Conservation (phyloP, 2,113 vertebrate species). For the Callopanchax toddi region DNA sequence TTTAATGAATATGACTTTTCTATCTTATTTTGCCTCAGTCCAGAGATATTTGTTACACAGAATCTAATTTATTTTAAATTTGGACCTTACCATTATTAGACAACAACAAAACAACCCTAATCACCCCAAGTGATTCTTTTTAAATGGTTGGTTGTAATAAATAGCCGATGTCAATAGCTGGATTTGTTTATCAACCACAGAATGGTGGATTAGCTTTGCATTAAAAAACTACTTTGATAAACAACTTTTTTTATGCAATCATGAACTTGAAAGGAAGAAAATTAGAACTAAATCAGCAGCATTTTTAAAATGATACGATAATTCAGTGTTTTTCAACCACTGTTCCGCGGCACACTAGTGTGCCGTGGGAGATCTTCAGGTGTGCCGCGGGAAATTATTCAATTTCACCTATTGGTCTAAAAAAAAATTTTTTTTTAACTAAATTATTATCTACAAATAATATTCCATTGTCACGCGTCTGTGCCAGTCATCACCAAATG, state of each 20-base stretch:
- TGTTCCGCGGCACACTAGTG: too few species aligned
- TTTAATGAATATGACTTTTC: constrained; percentile 48
- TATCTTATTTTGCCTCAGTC: constrained; percentile 40
- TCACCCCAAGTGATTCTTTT: constrained; percentile 40
- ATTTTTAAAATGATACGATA: too few species aligned
- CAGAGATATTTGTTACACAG: constrained; percentile 48
- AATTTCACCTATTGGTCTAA: too few species aligned
- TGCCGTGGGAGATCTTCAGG: too few species aligned
- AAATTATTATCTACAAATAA: too few species aligned
- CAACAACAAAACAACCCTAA: constrained; percentile 59
- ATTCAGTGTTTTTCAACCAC: too few species aligned
- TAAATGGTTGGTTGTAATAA: constrained; percentile 40
- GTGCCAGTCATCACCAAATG: too few species aligned
- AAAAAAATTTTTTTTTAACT: too few species aligned
- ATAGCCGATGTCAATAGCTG: constrained; percentile 53
- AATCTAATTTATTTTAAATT: constrained; percentile 65
- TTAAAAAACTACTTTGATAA: constrained; percentile 8
- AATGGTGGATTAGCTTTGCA: constrained; percentile 43
- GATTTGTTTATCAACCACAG: constrained; percentile 40
- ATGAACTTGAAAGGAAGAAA: constrained; percentile 17
- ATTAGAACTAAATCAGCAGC: constrained; percentile 9
- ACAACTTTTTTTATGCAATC: constrained; percentile 37
- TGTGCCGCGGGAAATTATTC: too few species aligned
- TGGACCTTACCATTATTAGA: constrained; percentile 49
- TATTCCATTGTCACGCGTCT: too few species aligned